Evolutionary conservation across 2,888 invertebrate genomes (phyloP), one percentile per base, ranked within the genome.

Genomic region (Lepetodrilus schrolli): DNA sequence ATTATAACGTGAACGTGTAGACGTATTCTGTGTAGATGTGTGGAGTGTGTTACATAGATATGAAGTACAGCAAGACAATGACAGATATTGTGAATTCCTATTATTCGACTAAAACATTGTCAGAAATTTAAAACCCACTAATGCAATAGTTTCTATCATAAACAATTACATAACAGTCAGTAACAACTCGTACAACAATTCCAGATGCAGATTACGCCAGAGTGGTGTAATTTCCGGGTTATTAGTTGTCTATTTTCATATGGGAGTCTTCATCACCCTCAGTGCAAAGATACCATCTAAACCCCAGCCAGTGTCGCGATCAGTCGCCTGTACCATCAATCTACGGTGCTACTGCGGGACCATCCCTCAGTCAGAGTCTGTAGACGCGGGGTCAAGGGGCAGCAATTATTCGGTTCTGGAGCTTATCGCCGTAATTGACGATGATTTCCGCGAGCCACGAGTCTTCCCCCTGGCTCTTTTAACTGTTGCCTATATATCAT

Each of bases 381-480:
- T 34, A 21, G 30, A 5, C 34, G n/a, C 3, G 26, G 34, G 58
- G 23, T 58, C 58, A 58, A 7, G 5, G n/a, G 30, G 17, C 30
- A n/a, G 17, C 58, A 58, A 58, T 58, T 58, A 58, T 30, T 30
- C 30, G 21, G 17, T 58, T 58, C 58, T 58, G 58, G 30, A 30
- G 58, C 58, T 58, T 58, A 58, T 58, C 58, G 23, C 26, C 13
- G 8, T 58, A 58, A 58, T 58, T 58, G 58, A 30, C n/a, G 34
- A 30, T 58, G 58, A 58, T 58, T 58, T 58, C 17, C n/a, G 30
- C 30, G 10, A 58, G 58, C 17, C 58, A 30, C 34, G 34, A 34
- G 58, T 58, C 17, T 34, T 23, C 58, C 58, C 34, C 30, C 5
- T 30, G 58, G 58, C 58, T 58, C 58, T 58, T 58, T 58, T 58